Evolutionary conservation across 2,888 invertebrate genomes (phyloP), one percentile per base, ranked within the genome.

Genomic region (Palloptera scutellata): DNA sequence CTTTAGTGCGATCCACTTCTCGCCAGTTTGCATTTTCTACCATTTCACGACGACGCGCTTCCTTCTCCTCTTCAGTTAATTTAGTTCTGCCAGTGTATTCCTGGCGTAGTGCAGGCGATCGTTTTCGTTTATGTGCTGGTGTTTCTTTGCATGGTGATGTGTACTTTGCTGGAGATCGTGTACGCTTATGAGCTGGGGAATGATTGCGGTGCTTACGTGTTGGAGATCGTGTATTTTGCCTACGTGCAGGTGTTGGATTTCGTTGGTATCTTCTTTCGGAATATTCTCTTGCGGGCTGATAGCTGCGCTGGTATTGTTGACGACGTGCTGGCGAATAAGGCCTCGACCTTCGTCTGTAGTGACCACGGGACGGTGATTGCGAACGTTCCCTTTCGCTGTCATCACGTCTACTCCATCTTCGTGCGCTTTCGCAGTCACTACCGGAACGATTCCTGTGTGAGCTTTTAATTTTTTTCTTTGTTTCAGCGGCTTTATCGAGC

Each of bases 41-140:
- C 97, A 97, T 97, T 83, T 93, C 94, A 60, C 86, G 87, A 55
- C 92, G 87, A 53, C 89, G 88, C 67, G 86, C 87, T 79, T 95
- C 92, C 74, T 89, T 90, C 78, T 94, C 93, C 70, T 87, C 87
- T 64, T 89, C 89, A 13, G 87, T 87, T 6, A 90, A 80, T 43
- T 69, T 67, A 11, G 3, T 30, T 30, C 6, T 30, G 30, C n/a
- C n/a, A n/a, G 30, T 30, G 30, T 30, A 30, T 30, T 30, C 30
- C 6, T 30, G 2, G 30, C 30, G 30, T 4, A 6, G 30, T 30
- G 30, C 30, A 4, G 30, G 30, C 2, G 30, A 30, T 30, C 30
- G 30, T 30, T 4, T 30, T 4, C 43, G 48, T 15, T 15, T 42
- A 11, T 9, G 10, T 15, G 52, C 30, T 6, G 54, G 30, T 8